Percentiles rank a stretch among this genome's conserved stretches.
Conservation (phyloP, 2,797 vertebrate genomes). For the Crypturellus tataupa region DNA sequence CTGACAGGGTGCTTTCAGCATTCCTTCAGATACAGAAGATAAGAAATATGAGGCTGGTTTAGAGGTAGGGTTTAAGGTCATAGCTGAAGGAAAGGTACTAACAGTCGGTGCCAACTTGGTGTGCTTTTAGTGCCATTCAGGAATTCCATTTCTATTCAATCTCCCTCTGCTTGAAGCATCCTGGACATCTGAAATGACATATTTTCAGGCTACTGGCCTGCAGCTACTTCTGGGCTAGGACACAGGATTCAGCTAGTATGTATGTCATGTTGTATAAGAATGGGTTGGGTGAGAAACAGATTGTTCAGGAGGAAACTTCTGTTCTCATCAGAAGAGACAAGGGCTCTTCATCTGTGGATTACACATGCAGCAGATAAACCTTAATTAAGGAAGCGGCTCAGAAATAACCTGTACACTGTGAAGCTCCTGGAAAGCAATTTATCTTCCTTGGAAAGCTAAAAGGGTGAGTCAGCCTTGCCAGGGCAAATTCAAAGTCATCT, state of each 20-base stretch:
- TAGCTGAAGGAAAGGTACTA: not conserved
- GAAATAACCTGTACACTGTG: slow-evolving; percentile 42
- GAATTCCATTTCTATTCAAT: slow-evolving; percentile 4
- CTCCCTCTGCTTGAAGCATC: not conserved
- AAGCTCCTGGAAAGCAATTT: slow-evolving; percentile 66
- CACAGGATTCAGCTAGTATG: not conserved
- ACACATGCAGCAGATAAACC: slow-evolving; percentile 23
- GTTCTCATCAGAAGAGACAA: not conserved
- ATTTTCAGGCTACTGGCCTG: not conserved
- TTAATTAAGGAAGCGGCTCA: slow-evolving; percentile 45
- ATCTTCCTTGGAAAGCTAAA: slow-evolving; percentile 59
- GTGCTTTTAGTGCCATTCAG: not conserved
- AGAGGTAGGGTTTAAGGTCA: not conserved
- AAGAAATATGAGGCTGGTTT: not conserved
- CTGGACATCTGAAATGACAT: not conserved
- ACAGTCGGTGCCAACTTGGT: not conserved
- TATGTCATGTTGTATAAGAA: slow-evolving; percentile 26
- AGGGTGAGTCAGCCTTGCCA: slow-evolving; percentile 47
- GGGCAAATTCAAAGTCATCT: slow-evolving; percentile 38
- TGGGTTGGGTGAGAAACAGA: slow-evolving; percentile 28
- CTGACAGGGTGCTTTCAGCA: not conserved
- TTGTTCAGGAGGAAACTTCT: slow-evolving; percentile 25
- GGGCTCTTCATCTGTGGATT: slow-evolving; percentile 22
- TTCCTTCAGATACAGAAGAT: slow-evolving; percentile 14
- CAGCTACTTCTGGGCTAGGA: not conserved